Percentiles rank a stretch among this genome's conserved stretches.
phyloP scores from a whole-genome alignment of 2,113 vertebrate genomes.

The Lasiurus borealis region DNA sequence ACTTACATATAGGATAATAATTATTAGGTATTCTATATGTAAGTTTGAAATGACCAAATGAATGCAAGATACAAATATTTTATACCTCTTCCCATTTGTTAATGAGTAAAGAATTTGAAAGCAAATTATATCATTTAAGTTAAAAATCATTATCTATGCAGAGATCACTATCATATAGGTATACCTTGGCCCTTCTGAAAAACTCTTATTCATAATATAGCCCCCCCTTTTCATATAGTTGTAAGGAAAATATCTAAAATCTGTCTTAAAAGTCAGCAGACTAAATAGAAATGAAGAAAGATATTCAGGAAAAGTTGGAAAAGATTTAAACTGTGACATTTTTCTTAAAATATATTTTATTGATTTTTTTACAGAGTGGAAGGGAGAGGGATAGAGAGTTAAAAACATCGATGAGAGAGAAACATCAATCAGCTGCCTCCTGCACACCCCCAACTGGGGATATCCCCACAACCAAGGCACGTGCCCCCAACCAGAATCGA shows the following conservation, averaged over 20 bases:
- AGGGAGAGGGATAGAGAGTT: no score
- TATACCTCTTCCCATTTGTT: conserved; percentile 15
- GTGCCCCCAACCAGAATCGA: no score
- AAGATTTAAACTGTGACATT: not conserved
- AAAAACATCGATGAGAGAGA: no score
- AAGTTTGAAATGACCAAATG: conserved; percentile 12
- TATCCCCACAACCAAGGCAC: no score
- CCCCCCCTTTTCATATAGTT: not conserved
- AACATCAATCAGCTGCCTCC: no score
- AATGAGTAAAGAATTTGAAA: conserved; percentile 43
- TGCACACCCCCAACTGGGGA: no score
- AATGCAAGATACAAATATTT: conserved; percentile 45
- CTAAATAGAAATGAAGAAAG: conserved; percentile 38
- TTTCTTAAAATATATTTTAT: not conserved
- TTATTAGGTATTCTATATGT: not conserved
- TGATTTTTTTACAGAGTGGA: no score
- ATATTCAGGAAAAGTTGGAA: not conserved
- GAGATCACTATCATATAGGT: conserved; percentile 35
- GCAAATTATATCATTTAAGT: conserved; percentile 56
- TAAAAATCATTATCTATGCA: conserved; percentile 57
- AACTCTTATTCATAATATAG: conserved; percentile 38
- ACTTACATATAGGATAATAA: not conserved
- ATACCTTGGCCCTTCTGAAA: conserved; percentile 37
- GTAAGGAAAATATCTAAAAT: conserved; percentile 56
- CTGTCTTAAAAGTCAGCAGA: not conserved